Conservation (phyloP, 2,113 vertebrate species). For the Mionectes macconnelli region DNA sequence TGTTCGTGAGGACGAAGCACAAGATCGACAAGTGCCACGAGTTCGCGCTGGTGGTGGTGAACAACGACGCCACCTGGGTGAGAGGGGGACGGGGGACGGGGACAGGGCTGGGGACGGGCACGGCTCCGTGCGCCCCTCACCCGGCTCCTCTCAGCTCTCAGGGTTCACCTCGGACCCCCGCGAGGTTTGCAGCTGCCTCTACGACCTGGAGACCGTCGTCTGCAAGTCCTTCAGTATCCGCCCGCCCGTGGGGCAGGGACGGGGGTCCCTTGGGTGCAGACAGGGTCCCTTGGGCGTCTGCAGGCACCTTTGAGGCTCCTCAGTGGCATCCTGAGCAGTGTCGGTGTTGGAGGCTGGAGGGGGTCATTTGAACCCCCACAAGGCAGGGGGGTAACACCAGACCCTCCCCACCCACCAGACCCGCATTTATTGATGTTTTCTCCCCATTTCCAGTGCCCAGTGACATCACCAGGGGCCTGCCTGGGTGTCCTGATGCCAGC, state of each 20-base stretch:
- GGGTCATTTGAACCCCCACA: not conserved
- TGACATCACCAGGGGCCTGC: accelerated
- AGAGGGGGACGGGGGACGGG: conserved; percentile 12
- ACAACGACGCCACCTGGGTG: conserved; percentile 93
- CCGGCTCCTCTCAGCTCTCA: conserved; percentile 77
- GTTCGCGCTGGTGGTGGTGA: conserved; percentile 92
- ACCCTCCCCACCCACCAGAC: not conserved
- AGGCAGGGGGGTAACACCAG: accelerated
- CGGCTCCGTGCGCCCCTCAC: accelerated
- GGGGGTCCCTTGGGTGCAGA: not conserved
- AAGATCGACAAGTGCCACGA: conserved; percentile 94
- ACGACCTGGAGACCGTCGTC: conserved; percentile 90
- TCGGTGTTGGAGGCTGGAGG: not conserved
- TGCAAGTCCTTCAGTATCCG: conserved; percentile 96
- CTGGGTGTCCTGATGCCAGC: not conserved
- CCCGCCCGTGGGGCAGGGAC: not conserved
- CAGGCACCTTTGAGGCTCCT: not conserved
- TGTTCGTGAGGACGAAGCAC: conserved; percentile 97
- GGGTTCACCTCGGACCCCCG: conserved; percentile 95
- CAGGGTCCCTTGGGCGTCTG: not conserved
- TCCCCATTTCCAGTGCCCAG: accelerated
- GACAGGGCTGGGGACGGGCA: not conserved
- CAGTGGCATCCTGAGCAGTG: not conserved
- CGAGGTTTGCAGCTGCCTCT: conserved; percentile 94
- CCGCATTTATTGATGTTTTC: not conserved